These are phyloP conservation scores for Pocillopora verrucosa DNA, from an alignment of 64 coral and sea anemone species.

Conservation along the genomic window DNA sequence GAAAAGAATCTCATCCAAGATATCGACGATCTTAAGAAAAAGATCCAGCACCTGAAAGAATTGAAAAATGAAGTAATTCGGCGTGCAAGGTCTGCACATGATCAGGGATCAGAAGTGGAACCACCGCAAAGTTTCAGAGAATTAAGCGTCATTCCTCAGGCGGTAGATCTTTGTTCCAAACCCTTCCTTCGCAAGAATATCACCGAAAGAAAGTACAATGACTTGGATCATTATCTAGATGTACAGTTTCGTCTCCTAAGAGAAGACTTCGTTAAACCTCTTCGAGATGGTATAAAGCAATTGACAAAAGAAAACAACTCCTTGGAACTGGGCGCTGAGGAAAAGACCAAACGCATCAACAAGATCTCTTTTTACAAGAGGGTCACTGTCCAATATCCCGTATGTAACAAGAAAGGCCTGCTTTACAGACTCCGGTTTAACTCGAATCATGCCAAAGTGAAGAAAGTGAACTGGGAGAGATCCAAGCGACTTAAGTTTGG, in stretches of 20 bases:
- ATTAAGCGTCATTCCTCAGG: conserved; percentile 61
- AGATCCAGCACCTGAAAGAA: neutral
- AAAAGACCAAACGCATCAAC: conserved; percentile 5
- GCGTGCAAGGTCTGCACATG: neutral
- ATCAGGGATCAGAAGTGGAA: neutral
- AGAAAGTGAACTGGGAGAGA: conserved; percentile 65
- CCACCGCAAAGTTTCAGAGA: conserved; percentile 77
- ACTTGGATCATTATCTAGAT: conserved; percentile 86
- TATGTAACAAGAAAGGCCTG: conserved; percentile 57
- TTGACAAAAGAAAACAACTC: neutral
- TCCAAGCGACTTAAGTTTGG: conserved; percentile 79
- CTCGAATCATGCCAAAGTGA: conserved; percentile 28
- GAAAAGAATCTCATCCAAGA: neutral
- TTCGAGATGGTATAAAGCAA: conserved; percentile 56
- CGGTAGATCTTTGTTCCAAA: conserved; percentile 36
- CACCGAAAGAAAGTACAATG: conserved; percentile 49
- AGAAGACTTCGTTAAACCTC: conserved; percentile 85
- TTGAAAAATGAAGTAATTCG: conserved; percentile 17
- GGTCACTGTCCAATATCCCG: conserved; percentile 55
- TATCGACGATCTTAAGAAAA: neutral
- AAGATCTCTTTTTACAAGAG: conserved; percentile 41
- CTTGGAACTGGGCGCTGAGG: neutral
- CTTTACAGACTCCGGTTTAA: conserved; percentile 73
- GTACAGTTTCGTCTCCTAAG: conserved; percentile 88
- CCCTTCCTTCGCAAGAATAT: conserved; percentile 84